Conservation (phyloP, 2,888 invertebrate genomes). For the Cylindroiulus punctatus region DNA sequence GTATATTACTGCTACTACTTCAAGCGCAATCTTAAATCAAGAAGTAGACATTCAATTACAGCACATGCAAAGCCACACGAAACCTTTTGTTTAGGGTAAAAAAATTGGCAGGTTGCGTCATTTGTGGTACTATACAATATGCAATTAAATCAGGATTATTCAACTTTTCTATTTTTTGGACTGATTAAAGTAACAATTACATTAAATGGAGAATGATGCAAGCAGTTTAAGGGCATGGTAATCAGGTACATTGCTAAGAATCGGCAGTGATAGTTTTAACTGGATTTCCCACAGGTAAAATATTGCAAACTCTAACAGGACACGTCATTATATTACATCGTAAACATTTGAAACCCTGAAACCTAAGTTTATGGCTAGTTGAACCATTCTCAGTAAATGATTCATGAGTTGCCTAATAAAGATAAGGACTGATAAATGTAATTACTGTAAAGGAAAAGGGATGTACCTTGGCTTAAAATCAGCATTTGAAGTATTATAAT, state of each 20-base stretch:
- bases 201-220: neutral
- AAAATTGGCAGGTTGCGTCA: too few species aligned
- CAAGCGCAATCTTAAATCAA: neutral
- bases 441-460: neutral
- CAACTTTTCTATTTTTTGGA: neutral
- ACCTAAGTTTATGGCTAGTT: neutral
- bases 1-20: neutral
- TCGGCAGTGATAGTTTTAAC: too few species aligned
- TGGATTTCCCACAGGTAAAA: neutral
- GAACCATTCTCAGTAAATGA: neutral
- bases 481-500: too few species aligned
- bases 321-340: neutral
- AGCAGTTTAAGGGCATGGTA: too few species aligned
- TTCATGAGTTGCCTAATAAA: neutral
- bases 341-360: neutral
- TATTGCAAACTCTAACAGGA: neutral
- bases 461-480: too few species aligned
- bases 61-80: neutral
- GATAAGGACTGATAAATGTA: neutral
- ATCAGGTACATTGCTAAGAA: too few species aligned
- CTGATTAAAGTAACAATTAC: neutral
- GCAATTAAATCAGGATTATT: conserved; percentile 18
- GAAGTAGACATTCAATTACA: neutral
- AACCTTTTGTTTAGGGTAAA: neutral
- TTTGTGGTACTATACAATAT: neutral